Evolutionary conservation across 2,113 vertebrate genomes (phyloP).

Genomic region (Chloroceryle aenea): DNA sequence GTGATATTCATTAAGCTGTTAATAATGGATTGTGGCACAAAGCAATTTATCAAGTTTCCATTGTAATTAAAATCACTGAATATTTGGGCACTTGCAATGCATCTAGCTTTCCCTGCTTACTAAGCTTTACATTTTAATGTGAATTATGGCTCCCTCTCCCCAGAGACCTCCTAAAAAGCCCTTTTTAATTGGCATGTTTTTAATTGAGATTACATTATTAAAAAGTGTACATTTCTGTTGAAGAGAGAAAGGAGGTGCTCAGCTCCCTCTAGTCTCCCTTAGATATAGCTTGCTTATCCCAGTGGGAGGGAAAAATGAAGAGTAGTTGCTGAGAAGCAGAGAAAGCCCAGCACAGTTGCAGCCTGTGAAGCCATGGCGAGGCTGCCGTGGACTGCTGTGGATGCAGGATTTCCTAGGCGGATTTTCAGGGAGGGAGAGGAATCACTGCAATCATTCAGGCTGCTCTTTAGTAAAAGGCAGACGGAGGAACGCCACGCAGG

Average conservation of each 20-base stretch:
- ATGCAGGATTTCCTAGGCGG: not conserved
- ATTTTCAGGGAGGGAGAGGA: not conserved
- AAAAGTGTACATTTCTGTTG: constrained; percentile 49
- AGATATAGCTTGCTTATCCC: constrained; percentile 4
- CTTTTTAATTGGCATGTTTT: constrained; percentile 67
- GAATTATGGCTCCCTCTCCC: constrained; percentile 49
- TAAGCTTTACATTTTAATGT: constrained; percentile 63
- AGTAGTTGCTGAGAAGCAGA: not conserved
- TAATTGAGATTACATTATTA: constrained; percentile 66
- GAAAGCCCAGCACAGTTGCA: not conserved
- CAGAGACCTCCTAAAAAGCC: constrained; percentile 58
- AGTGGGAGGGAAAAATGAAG: not conserved
- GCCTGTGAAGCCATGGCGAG: not conserved
- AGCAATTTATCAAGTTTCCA: constrained; percentile 71
- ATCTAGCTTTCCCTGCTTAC: constrained; percentile 59
- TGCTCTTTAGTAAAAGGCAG: not conserved
- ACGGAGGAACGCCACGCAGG: rapidly evolving
- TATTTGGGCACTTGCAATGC: constrained; percentile 59
- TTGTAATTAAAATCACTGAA: constrained; percentile 70
- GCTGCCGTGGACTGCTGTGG: not conserved
- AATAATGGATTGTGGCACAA: constrained; percentile 63
- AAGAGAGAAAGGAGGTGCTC: constrained; percentile 25
- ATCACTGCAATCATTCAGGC: rapidly evolving
- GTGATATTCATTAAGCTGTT: constrained; percentile 67
- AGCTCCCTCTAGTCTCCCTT: not conserved